Evolutionary conservation across 1,140 invertebrate species (phyloP), one percentile per base, ranked within the genome.

Genomic region (Dinothrombium tinctorium): DNA sequence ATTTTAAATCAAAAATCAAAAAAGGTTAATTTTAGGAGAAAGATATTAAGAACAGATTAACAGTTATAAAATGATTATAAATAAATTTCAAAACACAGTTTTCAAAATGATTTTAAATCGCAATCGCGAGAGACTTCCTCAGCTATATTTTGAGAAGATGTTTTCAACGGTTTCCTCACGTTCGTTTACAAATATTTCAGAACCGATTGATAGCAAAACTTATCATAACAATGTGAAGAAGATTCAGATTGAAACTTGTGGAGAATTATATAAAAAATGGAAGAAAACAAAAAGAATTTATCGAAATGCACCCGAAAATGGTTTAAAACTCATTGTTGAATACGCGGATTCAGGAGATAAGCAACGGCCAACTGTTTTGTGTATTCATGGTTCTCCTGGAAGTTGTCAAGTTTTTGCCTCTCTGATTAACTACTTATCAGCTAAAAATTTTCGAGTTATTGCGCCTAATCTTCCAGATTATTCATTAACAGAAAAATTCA

Each of bases 371-470:
- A 21, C 11, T 24, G 28, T 46, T 19, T 17, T 50, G 9, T 33
- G 29, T 4, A 20, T 50, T n/a, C 49, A 50, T 43, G 49, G 49
- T 19, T 45, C 49, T 12, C 49, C 49, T 20, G 49, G 49, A 19
- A 42, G 44, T 6, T 44, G 39, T 25, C 25, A 44, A 21, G 49
- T 48, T 37, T 50, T 42, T 45, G 15, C 15, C 12, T 29, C 12
- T 15, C 32, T 49, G 26, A 39, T 44, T 17, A 19, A 37, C n/a
- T 25, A 46, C 32, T 36, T 48, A 8, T 17, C 40, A 15, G 5
- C 33, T 2, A 25, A 40, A 31, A 29, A 32, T 12, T 37, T 44
- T 11, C 35, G 49, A 42, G 20, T 50, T 12, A 37, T 50, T 21
- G 41, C 32, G 2, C 49, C 49, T 7, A 45, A 41, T 21, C 46